Evolutionary conservation across 2,888 invertebrate genomes (phyloP).

Genomic region (Plagodis dolabraria): DNA sequence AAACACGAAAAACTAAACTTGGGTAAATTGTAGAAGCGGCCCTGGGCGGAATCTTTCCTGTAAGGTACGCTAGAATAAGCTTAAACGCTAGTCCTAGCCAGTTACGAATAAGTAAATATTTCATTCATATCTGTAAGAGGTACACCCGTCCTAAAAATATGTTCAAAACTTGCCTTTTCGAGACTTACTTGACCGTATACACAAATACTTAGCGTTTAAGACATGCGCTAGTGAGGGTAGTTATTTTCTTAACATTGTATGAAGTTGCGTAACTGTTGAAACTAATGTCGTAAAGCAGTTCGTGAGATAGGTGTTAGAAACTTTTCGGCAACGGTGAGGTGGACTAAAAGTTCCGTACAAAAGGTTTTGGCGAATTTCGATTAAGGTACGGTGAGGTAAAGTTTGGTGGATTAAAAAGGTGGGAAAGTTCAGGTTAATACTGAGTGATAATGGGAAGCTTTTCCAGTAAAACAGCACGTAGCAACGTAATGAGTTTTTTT

Average conservation of each 20-base stretch:
- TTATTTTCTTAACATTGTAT: background rate
- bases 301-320: slow-evolving; percentile 21
- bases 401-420: slow-evolving; percentile 24
- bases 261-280: slow-evolving; percentile 11
- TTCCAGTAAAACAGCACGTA: slow-evolving; percentile 6
- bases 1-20: too few relatives aligned
- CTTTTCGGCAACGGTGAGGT: slow-evolving; percentile 19
- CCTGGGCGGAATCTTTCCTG: too few relatives aligned
- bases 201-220: too few relatives aligned
- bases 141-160: too few relatives aligned
- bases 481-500: background rate
- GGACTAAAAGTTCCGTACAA: slow-evolving; percentile 23
- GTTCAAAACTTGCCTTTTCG: too few relatives aligned
- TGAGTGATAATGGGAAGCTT: slow-evolving; percentile 16
- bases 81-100: too few relatives aligned
- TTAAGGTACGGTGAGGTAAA: slow-evolving; percentile 20
- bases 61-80: too few relatives aligned
- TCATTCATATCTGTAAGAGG: too few relatives aligned
- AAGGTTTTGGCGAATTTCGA: slow-evolving; percentile 28
- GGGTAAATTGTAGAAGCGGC: too few relatives aligned
- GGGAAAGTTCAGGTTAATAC: slow-evolving; percentile 16
- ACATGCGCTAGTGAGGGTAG: background rate
- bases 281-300: background rate
- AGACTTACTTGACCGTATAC: too few relatives aligned
- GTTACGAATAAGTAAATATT: too few relatives aligned